Conservation (phyloP, 1,140 invertebrate genomes). For the Linepithema humile region DNA sequence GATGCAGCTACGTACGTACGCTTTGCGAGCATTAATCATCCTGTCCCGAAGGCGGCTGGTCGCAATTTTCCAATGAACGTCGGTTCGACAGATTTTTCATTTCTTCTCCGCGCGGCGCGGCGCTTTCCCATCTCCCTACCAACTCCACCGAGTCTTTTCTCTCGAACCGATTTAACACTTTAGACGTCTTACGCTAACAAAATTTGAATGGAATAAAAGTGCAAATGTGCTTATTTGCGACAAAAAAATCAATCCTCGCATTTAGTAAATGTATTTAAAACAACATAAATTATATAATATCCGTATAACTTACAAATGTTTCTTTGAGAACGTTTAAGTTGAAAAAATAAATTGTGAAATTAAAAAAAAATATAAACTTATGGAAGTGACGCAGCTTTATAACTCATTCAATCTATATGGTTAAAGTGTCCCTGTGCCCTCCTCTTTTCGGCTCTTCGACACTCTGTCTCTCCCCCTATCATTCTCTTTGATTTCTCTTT, state of each 20-base stretch:
- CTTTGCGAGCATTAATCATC: constrained; percentile 73
- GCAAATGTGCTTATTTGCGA: not conserved
- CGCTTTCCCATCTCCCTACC: not conserved
- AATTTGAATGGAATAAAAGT: not conserved
- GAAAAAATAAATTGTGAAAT: not conserved
- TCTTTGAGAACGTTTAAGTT: no score
- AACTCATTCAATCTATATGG: not conserved
- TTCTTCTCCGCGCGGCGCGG: constrained; percentile 16
- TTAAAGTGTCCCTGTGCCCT: not conserved
- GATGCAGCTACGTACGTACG: constrained; percentile 64
- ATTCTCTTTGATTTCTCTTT: constrained; percentile 36
- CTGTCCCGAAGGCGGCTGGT: constrained; percentile 60
- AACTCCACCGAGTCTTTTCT: constrained; percentile 31
- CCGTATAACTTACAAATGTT: not conserved
- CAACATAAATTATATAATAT: not conserved
- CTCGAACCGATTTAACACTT: not conserved
- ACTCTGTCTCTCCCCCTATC: constrained; percentile 8
- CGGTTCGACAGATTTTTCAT: constrained; percentile 71
- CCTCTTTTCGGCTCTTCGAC: not conserved
- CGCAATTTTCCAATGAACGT: constrained; percentile 75
- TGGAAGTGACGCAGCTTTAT: not conserved
- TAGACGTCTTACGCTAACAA: not conserved
- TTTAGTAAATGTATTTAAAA: not conserved
- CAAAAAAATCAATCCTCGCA: not conserved
- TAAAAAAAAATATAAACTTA: not conserved